These are phyloP conservation scores for Drosophila truncata DNA, from an alignment of 1,140 invertebrate genomes.

Conservation along the genomic window DNA sequence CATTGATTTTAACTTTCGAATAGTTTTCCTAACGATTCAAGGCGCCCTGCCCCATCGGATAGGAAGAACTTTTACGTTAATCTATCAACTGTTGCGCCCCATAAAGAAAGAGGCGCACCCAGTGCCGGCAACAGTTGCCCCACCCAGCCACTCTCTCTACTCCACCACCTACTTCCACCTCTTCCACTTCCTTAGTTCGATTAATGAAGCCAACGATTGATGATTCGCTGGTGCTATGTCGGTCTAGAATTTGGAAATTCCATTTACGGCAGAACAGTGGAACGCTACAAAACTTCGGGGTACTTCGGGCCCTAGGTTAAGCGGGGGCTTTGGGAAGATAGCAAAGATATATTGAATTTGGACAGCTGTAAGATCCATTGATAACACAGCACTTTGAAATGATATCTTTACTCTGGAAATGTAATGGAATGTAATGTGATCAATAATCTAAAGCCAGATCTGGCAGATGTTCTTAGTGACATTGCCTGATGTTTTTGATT, in stretches of 20 bases:
- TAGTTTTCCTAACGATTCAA: constrained; percentile 31
- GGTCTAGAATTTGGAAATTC: constrained; percentile 33
- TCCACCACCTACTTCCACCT: not conserved
- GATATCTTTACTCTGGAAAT: constrained; percentile 4
- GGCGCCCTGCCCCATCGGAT: not conserved
- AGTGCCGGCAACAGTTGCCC: constrained; percentile 44
- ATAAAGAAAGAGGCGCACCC: constrained; percentile 4
- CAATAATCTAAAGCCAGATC: not conserved
- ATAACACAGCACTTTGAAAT: not conserved
- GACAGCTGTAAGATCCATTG: constrained; percentile 10
- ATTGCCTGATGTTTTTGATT: not conserved
- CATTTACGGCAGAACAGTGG: constrained; percentile 24
- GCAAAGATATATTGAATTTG: not conserved
- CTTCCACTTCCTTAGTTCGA: constrained; percentile 11
- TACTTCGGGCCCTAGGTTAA: not conserved
- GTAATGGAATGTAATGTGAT: not conserved
- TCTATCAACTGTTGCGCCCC: constrained; percentile 49
- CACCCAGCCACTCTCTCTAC: not conserved
- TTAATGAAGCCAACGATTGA: constrained; percentile 49
- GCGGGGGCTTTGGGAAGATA: not conserved
- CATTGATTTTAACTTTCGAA: constrained; percentile 34
- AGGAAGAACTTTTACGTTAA: constrained; percentile 23
- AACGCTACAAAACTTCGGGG: not conserved
- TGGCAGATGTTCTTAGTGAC: not conserved
- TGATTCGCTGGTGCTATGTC: constrained; percentile 6